phyloP scores from a whole-genome alignment of 2,888 invertebrate genomes.

The Microplitis manilae region DNA sequence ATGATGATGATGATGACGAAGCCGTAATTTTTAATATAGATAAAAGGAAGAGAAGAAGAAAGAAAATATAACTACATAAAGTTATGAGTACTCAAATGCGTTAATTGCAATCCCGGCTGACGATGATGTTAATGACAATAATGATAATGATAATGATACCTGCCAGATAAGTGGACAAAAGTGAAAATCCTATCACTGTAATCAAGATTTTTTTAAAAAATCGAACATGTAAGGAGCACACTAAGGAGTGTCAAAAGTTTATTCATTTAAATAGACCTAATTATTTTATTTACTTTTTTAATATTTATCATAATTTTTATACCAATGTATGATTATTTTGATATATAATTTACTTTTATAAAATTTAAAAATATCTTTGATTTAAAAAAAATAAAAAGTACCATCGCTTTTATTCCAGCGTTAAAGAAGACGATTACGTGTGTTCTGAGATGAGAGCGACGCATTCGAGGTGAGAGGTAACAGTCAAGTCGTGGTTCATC shows the following conservation, averaged over 20 bases:
- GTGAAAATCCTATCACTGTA: constrained; percentile 37
- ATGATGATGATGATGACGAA: constrained; percentile 29
- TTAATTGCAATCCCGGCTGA: constrained; percentile 36
- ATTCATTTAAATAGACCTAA: neutral
- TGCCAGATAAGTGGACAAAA: constrained; percentile 36
- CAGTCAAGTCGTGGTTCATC: constrained; percentile 20
- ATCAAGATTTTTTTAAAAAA: neutral
- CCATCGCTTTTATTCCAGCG: neutral
- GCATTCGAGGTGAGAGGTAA: constrained; percentile 44
- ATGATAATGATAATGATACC: constrained; percentile 14
- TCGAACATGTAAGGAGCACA: neutral
- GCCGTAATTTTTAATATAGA: constrained; percentile 38
- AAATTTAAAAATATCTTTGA: neutral
- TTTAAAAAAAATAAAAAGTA: neutral
- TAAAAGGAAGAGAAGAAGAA: neutral
- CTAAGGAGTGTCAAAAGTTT: neutral
- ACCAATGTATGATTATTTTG: no score
- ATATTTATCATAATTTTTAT: no score
- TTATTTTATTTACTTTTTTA: no score
- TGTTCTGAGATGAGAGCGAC: constrained; percentile 20
- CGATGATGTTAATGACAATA: constrained; percentile 13
- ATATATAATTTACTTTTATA: neutral
- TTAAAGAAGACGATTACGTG: constrained; percentile 28
- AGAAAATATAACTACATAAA: constrained; percentile 27
- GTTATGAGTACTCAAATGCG: constrained; percentile 40